Base-by-base conservation (phyloP, 1,140 invertebrate species). In the Pachyrhynchus sulphureomaculatus region DNA sequence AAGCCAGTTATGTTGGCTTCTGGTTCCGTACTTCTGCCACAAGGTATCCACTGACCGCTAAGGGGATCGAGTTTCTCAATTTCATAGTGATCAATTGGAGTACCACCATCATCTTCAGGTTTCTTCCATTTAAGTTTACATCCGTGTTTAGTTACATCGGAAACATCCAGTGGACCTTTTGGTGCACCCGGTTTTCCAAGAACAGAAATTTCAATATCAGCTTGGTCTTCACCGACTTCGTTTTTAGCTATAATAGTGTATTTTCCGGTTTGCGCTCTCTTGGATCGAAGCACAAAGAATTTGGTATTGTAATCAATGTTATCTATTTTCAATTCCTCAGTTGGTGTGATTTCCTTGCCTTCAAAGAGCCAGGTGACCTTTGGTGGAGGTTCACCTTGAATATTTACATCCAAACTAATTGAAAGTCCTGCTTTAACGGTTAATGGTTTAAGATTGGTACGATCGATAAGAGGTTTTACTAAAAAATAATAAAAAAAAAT, bases 61-160 rank as follows among this genome's bases (percentile, higher is more conserved):
- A 92, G 82, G n/a, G 91, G 91, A 81, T 96, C 93, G 57, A 96
- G 82, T 80, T 98, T 98, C 79, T 98, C 96, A 68, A 99, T 94
- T 80, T 97, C 92, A 75, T 99, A 99, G 72, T 95, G 94, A 68
- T 96, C 95, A 69, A 98, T 87, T 32, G 92, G 92, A 17, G 84
- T 76, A 17, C 95, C 95, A 57, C 95, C 95, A 70, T 96, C 93
- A 75, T 96, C 93, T 57, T 93, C 91, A 5, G 91, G 91, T 77
- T 94, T 93, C 74, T 96, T 86, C 95, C 95, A 95, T 72, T 93
- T 88, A 1, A 98, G 79, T 69, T 93, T 94, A 72, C 95, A 95
- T 17, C 93, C 90, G 74, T 95, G 93, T 79, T 97, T 96, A 1
- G 90, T 95, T 6, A 98, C 86, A 72, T 96, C 90, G 3, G 86